Conservation (phyloP, 2,113 vertebrate species). For the Oryzias curvinotus region DNA sequence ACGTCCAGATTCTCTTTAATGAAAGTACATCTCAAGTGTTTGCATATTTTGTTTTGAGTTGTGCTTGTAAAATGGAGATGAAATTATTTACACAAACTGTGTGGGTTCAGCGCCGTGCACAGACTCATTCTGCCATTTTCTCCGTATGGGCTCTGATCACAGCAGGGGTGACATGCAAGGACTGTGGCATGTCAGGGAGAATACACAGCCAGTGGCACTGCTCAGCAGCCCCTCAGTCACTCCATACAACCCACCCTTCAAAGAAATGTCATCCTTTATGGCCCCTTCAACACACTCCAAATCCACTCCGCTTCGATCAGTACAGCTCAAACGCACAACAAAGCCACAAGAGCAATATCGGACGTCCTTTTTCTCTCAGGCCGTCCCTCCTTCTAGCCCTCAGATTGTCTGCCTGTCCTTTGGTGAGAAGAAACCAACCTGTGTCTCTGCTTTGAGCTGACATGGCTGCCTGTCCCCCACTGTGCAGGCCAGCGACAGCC, state of each 20-base stretch:
- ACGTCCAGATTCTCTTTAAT: not conserved
- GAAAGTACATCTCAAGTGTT: no score
- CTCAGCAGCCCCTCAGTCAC: slow-evolving; percentile 68
- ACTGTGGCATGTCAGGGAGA: slow-evolving; percentile 67
- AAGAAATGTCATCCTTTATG: slow-evolving; percentile 83
- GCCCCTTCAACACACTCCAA: slow-evolving; percentile 69
- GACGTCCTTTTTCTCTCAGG: slow-evolving; percentile 64
- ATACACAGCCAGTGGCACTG: slow-evolving; percentile 70
- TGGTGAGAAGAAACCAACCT: slow-evolving; percentile 77
- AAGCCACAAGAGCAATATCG: slow-evolving; percentile 71
- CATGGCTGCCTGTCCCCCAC: slow-evolving; percentile 63
- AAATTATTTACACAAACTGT: slow-evolving; percentile 50
- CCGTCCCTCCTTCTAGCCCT: slow-evolving; percentile 62
- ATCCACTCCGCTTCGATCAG: slow-evolving; percentile 71
- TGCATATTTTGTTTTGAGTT: no score
- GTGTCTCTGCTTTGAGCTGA: slow-evolving; percentile 79
- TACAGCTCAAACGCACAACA: slow-evolving; percentile 73
- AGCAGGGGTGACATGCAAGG: slow-evolving; percentile 71
- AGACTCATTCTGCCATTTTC: slow-evolving; percentile 58
- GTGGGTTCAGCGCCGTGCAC: slow-evolving; percentile 30
- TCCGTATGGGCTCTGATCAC: slow-evolving; percentile 71
- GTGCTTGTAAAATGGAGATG: no score
- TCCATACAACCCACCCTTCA: slow-evolving; percentile 77
- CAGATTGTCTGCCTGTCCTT: slow-evolving; percentile 81
- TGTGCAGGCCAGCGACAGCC: slow-evolving; percentile 66